phyloP scores from a whole-genome alignment of 2,113 vertebrate species.

The Ptilonorhynchus violaceus region DNA sequence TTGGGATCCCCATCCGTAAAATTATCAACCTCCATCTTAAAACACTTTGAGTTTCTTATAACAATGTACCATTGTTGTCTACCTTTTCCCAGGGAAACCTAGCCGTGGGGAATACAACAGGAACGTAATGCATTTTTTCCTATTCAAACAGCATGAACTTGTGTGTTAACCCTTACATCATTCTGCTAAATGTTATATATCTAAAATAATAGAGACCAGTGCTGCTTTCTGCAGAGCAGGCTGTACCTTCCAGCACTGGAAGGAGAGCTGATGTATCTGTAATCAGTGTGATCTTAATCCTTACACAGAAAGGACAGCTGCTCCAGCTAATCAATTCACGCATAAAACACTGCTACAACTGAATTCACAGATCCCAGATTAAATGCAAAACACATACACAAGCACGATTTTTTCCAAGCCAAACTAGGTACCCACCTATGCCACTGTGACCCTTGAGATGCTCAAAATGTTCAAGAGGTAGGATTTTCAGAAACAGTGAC shows the following conservation, averaged over 20 bases:
- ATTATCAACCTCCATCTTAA: conserved; percentile 7
- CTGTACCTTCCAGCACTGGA: background rate
- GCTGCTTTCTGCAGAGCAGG: background rate
- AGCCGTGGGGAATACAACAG: background rate
- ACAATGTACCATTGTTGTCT: conserved; percentile 20
- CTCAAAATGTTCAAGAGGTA: background rate
- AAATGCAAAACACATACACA: background rate
- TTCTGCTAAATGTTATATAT: background rate
- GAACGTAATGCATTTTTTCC: background rate
- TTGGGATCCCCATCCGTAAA: background rate
- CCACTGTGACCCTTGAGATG: background rate
- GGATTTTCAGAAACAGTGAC: background rate
- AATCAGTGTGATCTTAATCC: background rate
- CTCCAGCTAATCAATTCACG: background rate
- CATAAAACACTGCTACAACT: background rate
- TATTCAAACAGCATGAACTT: background rate
- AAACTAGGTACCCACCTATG: background rate
- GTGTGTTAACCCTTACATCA: background rate
- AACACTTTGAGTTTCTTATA: conserved; percentile 1
- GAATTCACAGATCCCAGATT: background rate
- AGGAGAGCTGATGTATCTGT: background rate
- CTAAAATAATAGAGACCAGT: background rate
- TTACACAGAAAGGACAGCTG: background rate
- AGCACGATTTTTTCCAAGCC: background rate
- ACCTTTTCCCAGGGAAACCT: background rate